Evolutionary conservation across 1,140 invertebrate genomes (phyloP).

Genomic region (Platyscapa corneri): DNA sequence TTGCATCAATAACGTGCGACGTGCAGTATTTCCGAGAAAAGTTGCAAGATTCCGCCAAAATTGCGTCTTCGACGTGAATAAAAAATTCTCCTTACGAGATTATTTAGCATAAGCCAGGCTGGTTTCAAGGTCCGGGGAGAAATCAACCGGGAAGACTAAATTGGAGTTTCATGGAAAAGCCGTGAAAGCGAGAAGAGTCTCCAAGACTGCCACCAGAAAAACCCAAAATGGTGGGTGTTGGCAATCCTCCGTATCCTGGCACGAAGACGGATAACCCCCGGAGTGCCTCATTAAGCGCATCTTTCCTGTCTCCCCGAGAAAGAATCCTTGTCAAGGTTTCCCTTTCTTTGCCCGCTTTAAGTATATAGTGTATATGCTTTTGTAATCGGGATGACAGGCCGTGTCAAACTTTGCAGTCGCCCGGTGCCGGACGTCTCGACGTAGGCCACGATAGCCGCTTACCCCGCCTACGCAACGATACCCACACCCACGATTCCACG

Average conservation of each 20-base stretch:
- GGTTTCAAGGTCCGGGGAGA: too few relatives aligned
- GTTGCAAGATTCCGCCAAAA: too few relatives aligned
- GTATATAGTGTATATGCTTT: constrained; percentile 43
- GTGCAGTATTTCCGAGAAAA: too few relatives aligned
- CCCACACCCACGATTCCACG: constrained; percentile 1
- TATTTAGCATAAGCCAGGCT: neutral
- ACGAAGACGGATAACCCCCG: constrained; percentile 60
- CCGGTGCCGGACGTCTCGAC: constrained; percentile 56
- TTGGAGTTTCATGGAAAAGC: neutral
- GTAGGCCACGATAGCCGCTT: neutral
- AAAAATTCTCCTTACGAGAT: too few relatives aligned
- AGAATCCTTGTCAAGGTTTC: constrained; percentile 32
- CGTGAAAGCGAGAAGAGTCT: neutral
- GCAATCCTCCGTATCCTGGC: neutral
- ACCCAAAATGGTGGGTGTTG: constrained; percentile 21
- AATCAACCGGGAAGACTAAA: neutral
- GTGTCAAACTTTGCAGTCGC: constrained; percentile 46
- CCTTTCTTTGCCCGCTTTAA: constrained; percentile 36
- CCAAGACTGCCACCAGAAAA: constrained; percentile 37
- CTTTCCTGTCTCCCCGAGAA: neutral
- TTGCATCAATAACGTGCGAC: too few relatives aligned
- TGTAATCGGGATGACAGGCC: constrained; percentile 34
- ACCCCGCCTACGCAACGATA: neutral
- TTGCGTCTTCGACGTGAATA: too few relatives aligned
- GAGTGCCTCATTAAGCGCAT: constrained; percentile 62